These are phyloP conservation scores for Leucoraja erinaceus DNA, from an alignment of 2,113 vertebrate species.

Conservation along the genomic window DNA sequence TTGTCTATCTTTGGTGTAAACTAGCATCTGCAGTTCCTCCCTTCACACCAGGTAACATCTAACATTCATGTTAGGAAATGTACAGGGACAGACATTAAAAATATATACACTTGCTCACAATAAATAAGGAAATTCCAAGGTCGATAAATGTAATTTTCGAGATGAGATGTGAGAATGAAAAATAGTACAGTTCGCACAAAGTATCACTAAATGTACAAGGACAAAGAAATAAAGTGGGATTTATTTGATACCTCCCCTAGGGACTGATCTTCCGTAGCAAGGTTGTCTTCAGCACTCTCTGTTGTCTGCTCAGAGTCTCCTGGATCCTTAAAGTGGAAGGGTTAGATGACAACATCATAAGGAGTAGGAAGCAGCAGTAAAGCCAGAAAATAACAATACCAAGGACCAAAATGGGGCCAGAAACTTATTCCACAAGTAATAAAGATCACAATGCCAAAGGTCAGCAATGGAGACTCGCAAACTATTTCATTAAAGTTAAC, in stretches of 20 bases:
- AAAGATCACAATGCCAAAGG: neutral
- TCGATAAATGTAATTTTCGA: neutral
- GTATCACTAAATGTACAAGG: conserved; percentile 39
- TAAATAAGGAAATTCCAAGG: neutral
- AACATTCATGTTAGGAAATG: neutral
- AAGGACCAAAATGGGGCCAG: conserved; percentile 38
- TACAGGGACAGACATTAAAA: neutral
- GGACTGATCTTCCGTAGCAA: conserved; percentile 57
- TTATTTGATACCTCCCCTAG: conserved; percentile 66
- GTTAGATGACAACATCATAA: conserved; percentile 40
- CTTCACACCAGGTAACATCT: neutral
- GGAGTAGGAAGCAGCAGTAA: conserved; percentile 32
- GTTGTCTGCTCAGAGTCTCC: conserved; percentile 55
- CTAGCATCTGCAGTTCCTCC: no score
- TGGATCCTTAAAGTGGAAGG: conserved; percentile 52
- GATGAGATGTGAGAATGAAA: neutral
- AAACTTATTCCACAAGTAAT: conserved; percentile 29
- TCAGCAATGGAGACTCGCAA: neutral
- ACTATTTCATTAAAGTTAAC: neutral
- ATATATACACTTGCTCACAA: neutral
- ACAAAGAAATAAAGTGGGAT: conserved; percentile 32
- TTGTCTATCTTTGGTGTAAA: no score
- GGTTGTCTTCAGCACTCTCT: conserved; percentile 49
- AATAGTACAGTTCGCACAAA: neutral
- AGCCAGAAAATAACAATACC: conserved; percentile 35